Evolutionary conservation across 2,797 vertebrate genomes (phyloP), one percentile per base, ranked within the genome.

Genomic region (Spheniscus humboldti): DNA sequence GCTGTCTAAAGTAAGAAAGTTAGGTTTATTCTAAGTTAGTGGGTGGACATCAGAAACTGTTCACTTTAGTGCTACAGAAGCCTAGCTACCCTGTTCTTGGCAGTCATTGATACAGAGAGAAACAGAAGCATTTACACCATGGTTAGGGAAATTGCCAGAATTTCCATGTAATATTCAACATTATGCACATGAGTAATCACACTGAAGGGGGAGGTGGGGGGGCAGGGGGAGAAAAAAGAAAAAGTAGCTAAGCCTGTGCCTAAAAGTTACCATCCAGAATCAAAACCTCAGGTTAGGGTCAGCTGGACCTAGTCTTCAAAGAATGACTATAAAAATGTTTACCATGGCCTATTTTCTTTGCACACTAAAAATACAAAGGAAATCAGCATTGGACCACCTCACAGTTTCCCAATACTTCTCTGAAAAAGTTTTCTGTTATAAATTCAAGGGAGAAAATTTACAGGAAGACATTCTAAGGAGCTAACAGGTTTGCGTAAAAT

Each of bases 191-290:
- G 47, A 66, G 31, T 79, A 74, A 90, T 30, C 30, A 53, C 53
- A 43, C 7, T 5, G 15, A 43, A 37, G 10, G 25, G 13, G 11
- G 7, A 3, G 47, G 6, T 13, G 13, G 13, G 39, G 39, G 39
- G 13, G 39, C 6, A 6, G 12, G 7, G 4, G 11, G 23, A 33
- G 28, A 1, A 6, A 8, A 11, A 3, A 7, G 12, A 8, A 20
- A 62, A 50, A 60, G 12, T 10, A 62, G 19, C n/a, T 72, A 43
- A 71, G 10, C 13, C 7, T 27, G 6, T 56, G 27, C 33, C 45
- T 83, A 37, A 18, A 81, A 69, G 15, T 69, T 68, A 78, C 33
- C 5, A 62, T 28, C 25, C 41, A 86, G 53, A 81, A 76, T 24
- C 33, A 72, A 84, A 82, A 77, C 22, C 33, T 89, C 73, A 80